Evolutionary conservation across 2,113 vertebrate species (phyloP), one percentile per base, ranked within the genome.

Genomic region (Phodopus roborovskii): DNA sequence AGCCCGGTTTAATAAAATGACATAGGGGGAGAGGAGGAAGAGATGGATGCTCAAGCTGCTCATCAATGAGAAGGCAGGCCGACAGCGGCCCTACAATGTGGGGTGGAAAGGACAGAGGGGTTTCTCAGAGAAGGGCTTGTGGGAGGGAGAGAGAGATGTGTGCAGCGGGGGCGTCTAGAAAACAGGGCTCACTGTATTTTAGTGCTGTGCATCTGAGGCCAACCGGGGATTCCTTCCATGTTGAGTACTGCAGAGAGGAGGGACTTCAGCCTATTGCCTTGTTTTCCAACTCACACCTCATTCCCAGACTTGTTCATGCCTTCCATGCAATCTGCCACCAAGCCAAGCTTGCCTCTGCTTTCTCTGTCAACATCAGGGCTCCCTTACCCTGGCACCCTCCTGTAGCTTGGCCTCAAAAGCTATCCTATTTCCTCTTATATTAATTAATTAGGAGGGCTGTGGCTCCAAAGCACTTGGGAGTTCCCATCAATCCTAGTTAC

Each of bases 51-150:
- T 30, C 6, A 9, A 19, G 24, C 39, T 20, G 19, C 39, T 24
- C 3, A 26, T 68, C 9, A 24, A 2, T 62, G 48, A 78, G 30
- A 30, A 42, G 7, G 19, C n/a, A 11, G 0, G 13, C 0, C 3
- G 5, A 36, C 0, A 30, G 5, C 7, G 16, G 17, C 33, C 17
- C 9, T 0, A 0, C 3, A 7, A 0, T 12, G 1, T 15, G 0
- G 53, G 24, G 11, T 48, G 4, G 16, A 13, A 4, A 48, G 2
- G 58, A 45, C 3, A 17, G 26, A 8, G 6, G 8, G n/a, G 11
- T 11, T 8, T 79, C 22, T 20, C 7, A 62, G n/a, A n/a, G 5
- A 0, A 0, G 26, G n/a, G 39, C 19, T 58, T 16, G 10, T 1
- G 9, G 24, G 45, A 16, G 39, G 12, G 0, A 19, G n/a, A 68